phyloP scores from a whole-genome alignment of 2,888 invertebrate species.

The Tipula vernalis region DNA sequence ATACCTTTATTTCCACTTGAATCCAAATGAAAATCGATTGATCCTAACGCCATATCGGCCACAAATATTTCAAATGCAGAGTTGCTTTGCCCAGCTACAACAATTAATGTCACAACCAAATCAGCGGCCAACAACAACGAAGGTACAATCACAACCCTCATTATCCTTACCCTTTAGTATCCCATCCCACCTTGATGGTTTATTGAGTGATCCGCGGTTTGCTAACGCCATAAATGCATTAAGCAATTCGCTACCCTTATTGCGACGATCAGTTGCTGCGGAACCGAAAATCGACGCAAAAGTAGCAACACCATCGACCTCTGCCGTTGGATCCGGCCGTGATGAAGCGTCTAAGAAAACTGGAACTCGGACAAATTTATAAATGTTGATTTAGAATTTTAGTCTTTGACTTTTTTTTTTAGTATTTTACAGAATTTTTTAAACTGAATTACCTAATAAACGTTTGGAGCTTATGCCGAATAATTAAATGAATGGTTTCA shows the following conservation, averaged over 20 bases:
- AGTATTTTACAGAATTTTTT: not conserved
- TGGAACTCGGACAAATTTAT: not conserved
- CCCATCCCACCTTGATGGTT: not conserved
- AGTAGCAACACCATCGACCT: not conserved
- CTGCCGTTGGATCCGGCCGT: not conserved
- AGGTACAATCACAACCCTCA: not conserved
- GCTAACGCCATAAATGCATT: not conserved
- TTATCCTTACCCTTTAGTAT: not conserved
- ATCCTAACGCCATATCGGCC: slow-evolving; percentile 23
- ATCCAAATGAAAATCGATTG: slow-evolving; percentile 26
- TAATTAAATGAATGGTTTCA: not conserved
- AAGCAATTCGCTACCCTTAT: not conserved
- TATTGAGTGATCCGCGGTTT: not conserved
- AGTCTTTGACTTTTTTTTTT: not conserved
- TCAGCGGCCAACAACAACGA: not conserved
- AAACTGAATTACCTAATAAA: not conserved
- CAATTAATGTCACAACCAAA: not conserved
- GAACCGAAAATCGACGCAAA: not conserved
- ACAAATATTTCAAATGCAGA: not conserved
- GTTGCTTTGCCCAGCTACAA: not conserved
- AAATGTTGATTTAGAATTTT: not conserved
- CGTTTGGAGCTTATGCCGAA: not conserved
- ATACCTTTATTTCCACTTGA: slow-evolving; percentile 30
- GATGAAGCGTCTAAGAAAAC: not conserved
- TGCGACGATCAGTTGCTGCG: not conserved